Percentiles rank a stretch among this genome's conserved stretches.
phyloP scores from a whole-genome alignment of 2,797 vertebrate species.

The Neopelma chrysocephalum region DNA sequence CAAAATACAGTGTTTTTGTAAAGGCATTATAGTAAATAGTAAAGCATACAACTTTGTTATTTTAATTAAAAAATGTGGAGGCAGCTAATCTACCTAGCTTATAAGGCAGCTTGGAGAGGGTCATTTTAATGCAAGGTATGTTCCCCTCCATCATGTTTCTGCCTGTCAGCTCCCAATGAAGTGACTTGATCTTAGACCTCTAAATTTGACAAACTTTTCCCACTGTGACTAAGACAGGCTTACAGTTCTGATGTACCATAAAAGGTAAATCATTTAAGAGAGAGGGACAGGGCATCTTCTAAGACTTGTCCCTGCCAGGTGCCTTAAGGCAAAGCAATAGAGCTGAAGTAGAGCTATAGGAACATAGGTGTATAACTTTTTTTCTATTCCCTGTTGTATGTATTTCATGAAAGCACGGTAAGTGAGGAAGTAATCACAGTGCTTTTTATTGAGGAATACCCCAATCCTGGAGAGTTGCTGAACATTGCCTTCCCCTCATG shows the following conservation, averaged over 20 bases:
- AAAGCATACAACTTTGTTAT: not conserved
- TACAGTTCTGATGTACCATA: not conserved
- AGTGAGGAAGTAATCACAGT: not conserved
- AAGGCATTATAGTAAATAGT: not conserved
- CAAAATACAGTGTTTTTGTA: not conserved
- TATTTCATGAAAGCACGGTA: not conserved
- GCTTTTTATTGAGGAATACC: not conserved
- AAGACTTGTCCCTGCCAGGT: not conserved
- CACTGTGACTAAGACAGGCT: not conserved
- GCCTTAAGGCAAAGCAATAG: not conserved
- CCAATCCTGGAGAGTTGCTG: not conserved
- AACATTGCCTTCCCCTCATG: not conserved
- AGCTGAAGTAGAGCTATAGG: not conserved
- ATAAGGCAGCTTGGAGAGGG: not conserved
- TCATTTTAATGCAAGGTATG: not conserved
- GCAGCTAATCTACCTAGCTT: not conserved
- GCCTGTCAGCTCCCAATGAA: not conserved
- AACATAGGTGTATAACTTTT: not conserved
- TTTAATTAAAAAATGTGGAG: not conserved
- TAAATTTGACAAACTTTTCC: not conserved
- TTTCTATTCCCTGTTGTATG: not conserved
- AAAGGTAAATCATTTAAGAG: not conserved
- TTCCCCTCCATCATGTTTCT: not conserved
- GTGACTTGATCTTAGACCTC: not conserved
- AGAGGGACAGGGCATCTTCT: not conserved